phyloP scores from a whole-genome alignment of 2,888 invertebrate genomes.

The Orthosia cruda region DNA sequence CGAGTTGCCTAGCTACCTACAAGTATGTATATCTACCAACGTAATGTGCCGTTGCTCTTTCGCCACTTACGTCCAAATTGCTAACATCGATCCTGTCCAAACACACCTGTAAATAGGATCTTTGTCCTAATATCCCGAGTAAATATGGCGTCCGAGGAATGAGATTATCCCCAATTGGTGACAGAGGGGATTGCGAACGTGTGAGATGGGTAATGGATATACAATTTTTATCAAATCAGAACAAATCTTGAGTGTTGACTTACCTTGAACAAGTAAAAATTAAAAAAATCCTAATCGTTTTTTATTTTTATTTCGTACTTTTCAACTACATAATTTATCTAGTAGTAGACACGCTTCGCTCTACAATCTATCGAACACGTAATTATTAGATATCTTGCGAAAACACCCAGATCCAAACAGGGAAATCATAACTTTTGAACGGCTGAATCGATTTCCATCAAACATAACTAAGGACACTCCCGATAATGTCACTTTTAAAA shows the following conservation, averaged over 20 bases:
- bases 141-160: conserved; percentile 57
- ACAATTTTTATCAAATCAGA: neutral
- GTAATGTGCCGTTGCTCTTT: conserved; percentile 41
- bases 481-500: no score
- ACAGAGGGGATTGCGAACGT: conserved; percentile 67
- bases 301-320: no score
- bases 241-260: neutral
- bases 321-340: no score
- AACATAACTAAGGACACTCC: no score
- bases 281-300: no score
- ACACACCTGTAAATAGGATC: conserved; percentile 54
- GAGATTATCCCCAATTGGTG: conserved; percentile 64
- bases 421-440: no score
- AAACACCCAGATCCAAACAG: no score
- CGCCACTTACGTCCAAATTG: conserved; percentile 36
- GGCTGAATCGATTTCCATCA: no score
- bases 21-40: neutral
- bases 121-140: conserved; percentile 61
- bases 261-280: no score
- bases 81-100: conserved; percentile 57
- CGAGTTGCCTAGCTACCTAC: neutral
- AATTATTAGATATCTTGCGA: no score
- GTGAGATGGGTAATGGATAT: conserved; percentile 45
- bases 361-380: no score
- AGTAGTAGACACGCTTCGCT: no score